Base-by-base conservation (phyloP, 2,113 vertebrate species). In the Nothobranchius kuhntae region DNA sequence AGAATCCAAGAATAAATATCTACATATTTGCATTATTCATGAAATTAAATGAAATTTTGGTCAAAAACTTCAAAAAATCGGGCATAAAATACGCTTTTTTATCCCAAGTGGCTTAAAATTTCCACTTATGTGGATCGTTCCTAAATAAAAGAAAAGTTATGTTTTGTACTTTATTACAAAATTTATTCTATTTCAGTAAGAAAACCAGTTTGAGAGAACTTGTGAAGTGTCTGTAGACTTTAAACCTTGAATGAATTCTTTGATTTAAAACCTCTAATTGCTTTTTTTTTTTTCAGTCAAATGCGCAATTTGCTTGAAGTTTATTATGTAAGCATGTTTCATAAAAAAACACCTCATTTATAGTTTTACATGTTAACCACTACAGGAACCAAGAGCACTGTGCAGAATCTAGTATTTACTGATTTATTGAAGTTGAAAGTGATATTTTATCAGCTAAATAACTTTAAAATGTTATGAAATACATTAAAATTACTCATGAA, bases 241-340 rank as follows among this genome's bases (percentile, higher is more conserved):
- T 38, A 38, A 7, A 7, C 36, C 7, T 4, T 4, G 4, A 38
- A 7, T 38, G 4, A 38, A 1, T 56, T 40, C 0, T 15, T n/a
- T 53, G 50, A 30, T 44, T 48, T 30, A 0, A 15, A 61, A 44
- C 2, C 21, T n/a, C 3, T 38, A 26, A 13, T 12, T 24, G 14
- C 59, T 4, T 14, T 13, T n/a, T 15, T 10, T 10, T 2, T n/a
- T 52, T 21, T 7, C 52, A 15, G 53, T 30, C 51, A 47, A 60
- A 0, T 0, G 8, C 52, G 53, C 15, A 26, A 40, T 58, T 51
- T 56, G n/a, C 3, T 26, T 58, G 54, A 61, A 62, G 6, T 44
- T 0, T 13, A 21, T 0, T 24, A 14, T 54, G 1, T 7, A 73
- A 42, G 11, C 17, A 7, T 3, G 17, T 38, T 30, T 5, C 35